These are phyloP conservation scores for Apodemia hepburni DNA, from an alignment of 2,888 invertebrate genomes.

Conservation along the genomic window DNA sequence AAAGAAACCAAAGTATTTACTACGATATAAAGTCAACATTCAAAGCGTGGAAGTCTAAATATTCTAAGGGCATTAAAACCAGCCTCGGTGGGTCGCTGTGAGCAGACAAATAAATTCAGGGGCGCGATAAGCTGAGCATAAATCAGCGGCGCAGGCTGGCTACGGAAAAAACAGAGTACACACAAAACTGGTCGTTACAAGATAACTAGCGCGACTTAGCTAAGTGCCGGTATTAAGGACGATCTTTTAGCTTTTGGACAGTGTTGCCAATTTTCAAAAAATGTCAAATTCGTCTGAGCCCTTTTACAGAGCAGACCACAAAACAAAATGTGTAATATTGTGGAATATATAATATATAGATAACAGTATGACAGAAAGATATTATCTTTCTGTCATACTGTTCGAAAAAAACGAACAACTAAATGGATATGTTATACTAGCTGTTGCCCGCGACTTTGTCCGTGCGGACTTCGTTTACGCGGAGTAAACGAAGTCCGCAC, in stretches of 20 bases:
- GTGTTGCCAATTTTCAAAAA: background rate
- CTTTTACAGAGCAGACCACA: no score
- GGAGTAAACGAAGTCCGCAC: no score
- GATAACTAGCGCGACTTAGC: conserved; percentile 13
- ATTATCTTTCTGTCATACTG: no score
- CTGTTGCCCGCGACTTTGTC: no score
- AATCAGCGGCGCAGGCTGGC: conserved; percentile 51
- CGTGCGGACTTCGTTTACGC: no score
- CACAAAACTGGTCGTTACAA: conserved; percentile 17
- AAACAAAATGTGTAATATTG: no score
- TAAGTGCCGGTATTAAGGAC: conserved; percentile 12
- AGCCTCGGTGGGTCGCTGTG: conserved; percentile 55
- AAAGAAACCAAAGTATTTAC: no score
- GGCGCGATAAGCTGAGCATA: conserved; percentile 73
- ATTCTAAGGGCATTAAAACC: conserved; percentile 37
- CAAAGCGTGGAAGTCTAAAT: conserved; percentile 34
- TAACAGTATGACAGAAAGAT: no score
- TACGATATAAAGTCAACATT: background rate
- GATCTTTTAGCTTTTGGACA: conserved; percentile 1
- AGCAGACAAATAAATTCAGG: conserved; percentile 77
- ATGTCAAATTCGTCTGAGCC: background rate
- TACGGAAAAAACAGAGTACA: conserved; percentile 26
- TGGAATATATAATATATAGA: no score
- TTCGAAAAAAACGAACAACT: no score
- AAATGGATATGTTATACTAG: no score